Conservation (phyloP, 2,888 invertebrate genomes). For the Strigamia transsilvanica region DNA sequence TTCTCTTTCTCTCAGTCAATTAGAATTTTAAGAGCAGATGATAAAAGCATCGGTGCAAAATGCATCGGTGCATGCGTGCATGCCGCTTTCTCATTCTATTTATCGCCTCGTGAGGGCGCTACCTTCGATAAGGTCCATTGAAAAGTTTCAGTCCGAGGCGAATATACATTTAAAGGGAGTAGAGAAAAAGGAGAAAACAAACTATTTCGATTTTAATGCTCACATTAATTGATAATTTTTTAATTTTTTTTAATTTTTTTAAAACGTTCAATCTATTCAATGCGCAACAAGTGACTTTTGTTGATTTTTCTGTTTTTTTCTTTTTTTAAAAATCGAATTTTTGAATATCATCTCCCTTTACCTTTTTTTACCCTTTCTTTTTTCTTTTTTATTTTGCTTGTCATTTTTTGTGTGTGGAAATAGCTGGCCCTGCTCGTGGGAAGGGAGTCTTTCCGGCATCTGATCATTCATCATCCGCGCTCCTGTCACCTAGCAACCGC, state of each 20-base stretch:
- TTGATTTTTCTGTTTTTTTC: not conserved
- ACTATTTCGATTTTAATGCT: too few species aligned
- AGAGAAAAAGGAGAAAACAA: not conserved
- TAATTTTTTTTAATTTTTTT: not conserved
- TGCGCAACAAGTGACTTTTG: constrained; percentile 33
- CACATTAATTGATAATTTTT: not conserved
- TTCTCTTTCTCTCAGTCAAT: constrained; percentile 30
- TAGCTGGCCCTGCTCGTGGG: constrained; percentile 22
- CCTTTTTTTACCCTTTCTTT: not conserved
- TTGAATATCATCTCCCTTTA: constrained; percentile 15
- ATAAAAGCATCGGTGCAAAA: constrained; percentile 30
- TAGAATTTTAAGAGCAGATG: constrained; percentile 23
- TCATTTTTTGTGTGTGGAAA: constrained; percentile 19
- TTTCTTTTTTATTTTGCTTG: not conserved
- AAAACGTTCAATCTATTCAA: not conserved
- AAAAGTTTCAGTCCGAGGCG: not conserved
- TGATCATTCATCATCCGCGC: constrained; percentile 51
- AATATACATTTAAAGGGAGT: not conserved
- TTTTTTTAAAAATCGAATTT: not conserved
- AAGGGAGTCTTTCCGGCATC: constrained; percentile 50
- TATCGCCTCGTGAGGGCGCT: constrained; percentile 16
- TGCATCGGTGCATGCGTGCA: constrained; percentile 21
- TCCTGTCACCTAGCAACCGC: constrained; percentile 46
- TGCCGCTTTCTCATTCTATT: constrained; percentile 30
- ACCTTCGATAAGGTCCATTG: constrained; percentile 26